Evolutionary conservation across 1,140 invertebrate genomes (phyloP).

Genomic region (Zaprionus nigranus): DNA sequence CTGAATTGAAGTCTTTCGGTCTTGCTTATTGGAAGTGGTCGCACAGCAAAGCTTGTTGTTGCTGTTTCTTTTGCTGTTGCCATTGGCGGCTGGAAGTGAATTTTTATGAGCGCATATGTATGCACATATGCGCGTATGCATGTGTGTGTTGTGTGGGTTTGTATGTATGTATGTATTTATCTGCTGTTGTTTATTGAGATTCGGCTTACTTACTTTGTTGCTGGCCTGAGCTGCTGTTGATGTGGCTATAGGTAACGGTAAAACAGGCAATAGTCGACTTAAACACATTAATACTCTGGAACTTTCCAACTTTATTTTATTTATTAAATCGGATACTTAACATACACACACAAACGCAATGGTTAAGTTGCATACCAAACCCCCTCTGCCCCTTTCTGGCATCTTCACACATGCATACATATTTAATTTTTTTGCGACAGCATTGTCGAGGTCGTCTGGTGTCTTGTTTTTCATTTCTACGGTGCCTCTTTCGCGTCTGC

Average conservation of each 20-base stretch:
- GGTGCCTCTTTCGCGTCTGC: constrained; percentile 42
- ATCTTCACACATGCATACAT: constrained; percentile 25
- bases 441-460: constrained; percentile 82
- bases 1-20: constrained; percentile 84
- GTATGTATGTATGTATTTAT: constrained; percentile 26
- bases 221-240: constrained; percentile 22
- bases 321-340: constrained; percentile 12
- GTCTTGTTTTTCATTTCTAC: constrained; percentile 66
- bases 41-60: constrained; percentile 33
- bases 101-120: constrained; percentile 48
- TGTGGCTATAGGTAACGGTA: constrained; percentile 29
- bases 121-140: no score
- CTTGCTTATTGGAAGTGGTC: constrained; percentile 76
- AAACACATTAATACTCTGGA: constrained; percentile 2
- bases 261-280: constrained; percentile 9
- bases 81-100: constrained; percentile 58
- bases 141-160: neutral
- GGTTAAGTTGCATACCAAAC: constrained; percentile 1
- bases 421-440: constrained; percentile 67
- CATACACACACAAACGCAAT: neutral
- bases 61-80: constrained; percentile 29
- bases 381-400: neutral
- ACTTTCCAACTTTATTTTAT: neutral
- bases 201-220: constrained; percentile 36
- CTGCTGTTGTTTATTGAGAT: constrained; percentile 31